These are phyloP conservation scores for Tenthredo livida DNA, from an alignment of 2,888 invertebrate genomes.

Conservation along the genomic window DNA sequence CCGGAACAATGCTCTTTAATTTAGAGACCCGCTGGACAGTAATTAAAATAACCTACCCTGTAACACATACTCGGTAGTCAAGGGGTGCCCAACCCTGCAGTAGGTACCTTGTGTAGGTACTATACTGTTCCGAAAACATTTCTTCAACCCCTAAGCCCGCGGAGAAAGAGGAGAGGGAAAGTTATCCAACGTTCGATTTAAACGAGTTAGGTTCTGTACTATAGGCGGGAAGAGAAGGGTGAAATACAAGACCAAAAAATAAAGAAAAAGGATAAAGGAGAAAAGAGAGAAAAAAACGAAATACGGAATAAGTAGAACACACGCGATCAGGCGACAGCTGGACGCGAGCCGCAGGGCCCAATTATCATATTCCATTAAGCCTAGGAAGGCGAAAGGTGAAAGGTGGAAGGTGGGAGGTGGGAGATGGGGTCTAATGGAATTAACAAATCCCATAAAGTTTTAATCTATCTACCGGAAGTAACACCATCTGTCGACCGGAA, in stretches of 20 bases:
- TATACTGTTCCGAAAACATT: conserved; percentile 46
- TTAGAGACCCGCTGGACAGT: conserved; percentile 76
- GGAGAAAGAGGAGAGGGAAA: not conserved
- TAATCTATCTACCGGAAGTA: conserved; percentile 69
- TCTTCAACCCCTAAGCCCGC: not conserved
- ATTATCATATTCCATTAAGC: conserved; percentile 61
- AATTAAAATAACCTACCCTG: conserved; percentile 77
- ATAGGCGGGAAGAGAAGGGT: not conserved
- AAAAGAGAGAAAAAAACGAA: not conserved
- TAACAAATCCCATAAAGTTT: conserved; percentile 67
- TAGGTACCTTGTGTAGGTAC: not conserved
- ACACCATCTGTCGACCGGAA: conserved; percentile 70
- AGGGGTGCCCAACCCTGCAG: conserved; percentile 74
- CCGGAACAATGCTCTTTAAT: conserved; percentile 77
- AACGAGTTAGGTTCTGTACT: not conserved
- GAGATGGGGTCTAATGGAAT: conserved; percentile 61
- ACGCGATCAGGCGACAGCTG: conserved; percentile 47
- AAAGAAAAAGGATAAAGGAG: no score
- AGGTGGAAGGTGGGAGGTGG: conserved; percentile 3
- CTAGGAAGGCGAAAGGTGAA: conserved; percentile 50
- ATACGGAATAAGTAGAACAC: conserved; percentile 42
- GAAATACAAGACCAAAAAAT: not conserved
- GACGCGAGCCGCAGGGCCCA: conserved; percentile 52
- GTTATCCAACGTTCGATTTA: not conserved
- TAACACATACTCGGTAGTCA: conserved; percentile 69